phyloP scores from a whole-genome alignment of 2,113 vertebrate genomes.

The Phycodurus eques region DNA sequence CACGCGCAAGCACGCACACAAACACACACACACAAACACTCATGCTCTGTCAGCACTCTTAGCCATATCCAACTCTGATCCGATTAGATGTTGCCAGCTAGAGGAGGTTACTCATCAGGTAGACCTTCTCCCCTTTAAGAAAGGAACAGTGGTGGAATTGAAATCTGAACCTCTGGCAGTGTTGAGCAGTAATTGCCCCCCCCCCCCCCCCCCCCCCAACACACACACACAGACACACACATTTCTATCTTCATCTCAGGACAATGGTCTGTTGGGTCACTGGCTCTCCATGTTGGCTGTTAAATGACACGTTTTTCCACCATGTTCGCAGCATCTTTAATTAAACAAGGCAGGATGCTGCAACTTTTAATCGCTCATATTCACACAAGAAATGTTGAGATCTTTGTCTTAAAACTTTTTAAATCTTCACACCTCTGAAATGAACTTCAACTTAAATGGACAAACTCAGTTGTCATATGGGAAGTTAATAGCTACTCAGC shows the following conservation, averaged over 20 bases:
- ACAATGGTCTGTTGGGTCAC: slow-evolving; percentile 7
- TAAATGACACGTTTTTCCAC: not conserved
- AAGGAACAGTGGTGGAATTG: slow-evolving; percentile 13
- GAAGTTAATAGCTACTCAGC: not conserved
- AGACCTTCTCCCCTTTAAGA: slow-evolving; percentile 16
- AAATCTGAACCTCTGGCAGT: slow-evolving; percentile 28
- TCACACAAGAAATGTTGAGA: not conserved
- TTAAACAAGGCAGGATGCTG: too few species aligned
- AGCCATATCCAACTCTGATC: slow-evolving; percentile 67
- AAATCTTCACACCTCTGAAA: not conserved
- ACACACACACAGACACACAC: not conserved
- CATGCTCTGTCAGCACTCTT: slow-evolving; percentile 66
- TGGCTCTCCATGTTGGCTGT: slow-evolving; percentile 49
- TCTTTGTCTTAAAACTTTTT: not conserved
- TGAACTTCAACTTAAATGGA: not conserved
- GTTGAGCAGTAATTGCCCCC: not conserved
- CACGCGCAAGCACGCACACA: slow-evolving; percentile 6
- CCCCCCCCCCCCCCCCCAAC: too few species aligned
- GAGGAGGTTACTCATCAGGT: slow-evolving; percentile 49
- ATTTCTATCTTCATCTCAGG: not conserved
- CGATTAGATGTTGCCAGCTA: slow-evolving; percentile 52
- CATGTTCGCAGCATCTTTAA: too few species aligned
- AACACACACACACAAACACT: slow-evolving; percentile 11
- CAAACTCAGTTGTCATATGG: not conserved
- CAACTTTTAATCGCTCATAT: not conserved